phyloP scores from a whole-genome alignment of 2,888 invertebrate genomes.

The Nomada fabriciana region DNA sequence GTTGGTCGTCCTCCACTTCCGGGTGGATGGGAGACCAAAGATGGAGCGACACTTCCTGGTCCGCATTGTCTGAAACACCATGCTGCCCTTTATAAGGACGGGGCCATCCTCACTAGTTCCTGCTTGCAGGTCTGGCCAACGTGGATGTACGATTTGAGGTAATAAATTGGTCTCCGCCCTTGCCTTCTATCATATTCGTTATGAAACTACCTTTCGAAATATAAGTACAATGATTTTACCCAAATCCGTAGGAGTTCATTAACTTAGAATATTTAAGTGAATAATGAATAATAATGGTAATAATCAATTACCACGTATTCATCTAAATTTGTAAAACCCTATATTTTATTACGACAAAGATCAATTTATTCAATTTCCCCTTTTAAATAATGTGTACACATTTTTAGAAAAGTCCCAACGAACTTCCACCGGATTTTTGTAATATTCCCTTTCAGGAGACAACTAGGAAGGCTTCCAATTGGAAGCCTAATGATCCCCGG shows the following conservation, averaged over 20 bases:
- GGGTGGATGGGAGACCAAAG: conserved; percentile 84
- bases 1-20: conserved; percentile 81
- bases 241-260: too few species aligned
- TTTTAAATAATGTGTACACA: not conserved
- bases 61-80: conserved; percentile 90
- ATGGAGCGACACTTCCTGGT: conserved; percentile 81
- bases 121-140: conserved; percentile 93
- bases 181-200: too few species aligned
- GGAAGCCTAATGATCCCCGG: conserved; percentile 86
- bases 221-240: too few species aligned
- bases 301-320: not conserved
- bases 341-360: not conserved
- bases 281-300: not conserved
- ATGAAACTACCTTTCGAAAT: too few species aligned
- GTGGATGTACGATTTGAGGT: conserved; percentile 91
- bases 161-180: conserved; percentile 15
- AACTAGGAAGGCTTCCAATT: conserved; percentile 86
- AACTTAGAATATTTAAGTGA: not conserved
- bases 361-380: not conserved
- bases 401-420: not conserved
- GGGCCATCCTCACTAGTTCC: conserved; percentile 87
- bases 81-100: conserved; percentile 88
- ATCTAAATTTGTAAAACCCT: not conserved
- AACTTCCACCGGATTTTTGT: conserved; percentile 75
- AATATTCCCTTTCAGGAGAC: conserved; percentile 83